Evolutionary conservation across 1,140 invertebrate species (phyloP).

Genomic region (Drosophila subpulchrella): DNA sequence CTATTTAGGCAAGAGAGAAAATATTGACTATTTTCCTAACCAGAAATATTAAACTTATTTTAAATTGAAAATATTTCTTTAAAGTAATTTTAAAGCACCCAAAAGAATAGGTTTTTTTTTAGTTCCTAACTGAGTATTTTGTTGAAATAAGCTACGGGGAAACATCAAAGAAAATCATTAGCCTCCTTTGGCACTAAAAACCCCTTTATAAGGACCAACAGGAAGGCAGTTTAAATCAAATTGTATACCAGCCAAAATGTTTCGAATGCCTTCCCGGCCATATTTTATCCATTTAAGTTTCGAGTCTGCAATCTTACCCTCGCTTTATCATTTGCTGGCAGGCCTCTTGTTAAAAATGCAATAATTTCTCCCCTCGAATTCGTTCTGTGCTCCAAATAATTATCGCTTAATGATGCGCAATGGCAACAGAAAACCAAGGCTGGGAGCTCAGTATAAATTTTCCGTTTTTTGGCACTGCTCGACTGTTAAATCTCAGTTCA

Average conservation of each 20-base stretch:
- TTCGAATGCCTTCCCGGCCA: not conserved
- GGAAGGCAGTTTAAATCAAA: slow-evolving; percentile 1
- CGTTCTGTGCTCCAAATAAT: slow-evolving; percentile 54
- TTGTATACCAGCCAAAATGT: not conserved
- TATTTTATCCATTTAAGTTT: slow-evolving; percentile 35
- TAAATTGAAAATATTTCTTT: no score
- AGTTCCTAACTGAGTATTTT: no score
- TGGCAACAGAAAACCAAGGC: slow-evolving; percentile 27
- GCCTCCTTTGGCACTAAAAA: not conserved
- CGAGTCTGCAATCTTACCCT: slow-evolving; percentile 17
- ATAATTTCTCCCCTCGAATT: slow-evolving; percentile 41
- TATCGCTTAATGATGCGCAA: slow-evolving; percentile 80
- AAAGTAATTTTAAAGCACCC: no score
- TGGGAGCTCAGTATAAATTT: slow-evolving; percentile 60
- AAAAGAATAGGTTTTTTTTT: no score
- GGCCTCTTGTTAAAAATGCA: slow-evolving; percentile 32
- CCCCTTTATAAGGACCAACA: not conserved
- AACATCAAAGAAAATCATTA: not conserved
- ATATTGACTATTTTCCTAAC: no score
- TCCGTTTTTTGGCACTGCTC: slow-evolving; percentile 47
- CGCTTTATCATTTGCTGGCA: slow-evolving; percentile 29
- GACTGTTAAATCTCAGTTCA: slow-evolving; percentile 37
- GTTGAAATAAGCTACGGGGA: no score
- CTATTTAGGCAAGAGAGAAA: no score
- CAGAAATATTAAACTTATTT: no score